Percentiles rank a stretch among this genome's conserved stretches.
Conservation (phyloP, 2,797 vertebrate species). For the Semotilus atromaculatus region DNA sequence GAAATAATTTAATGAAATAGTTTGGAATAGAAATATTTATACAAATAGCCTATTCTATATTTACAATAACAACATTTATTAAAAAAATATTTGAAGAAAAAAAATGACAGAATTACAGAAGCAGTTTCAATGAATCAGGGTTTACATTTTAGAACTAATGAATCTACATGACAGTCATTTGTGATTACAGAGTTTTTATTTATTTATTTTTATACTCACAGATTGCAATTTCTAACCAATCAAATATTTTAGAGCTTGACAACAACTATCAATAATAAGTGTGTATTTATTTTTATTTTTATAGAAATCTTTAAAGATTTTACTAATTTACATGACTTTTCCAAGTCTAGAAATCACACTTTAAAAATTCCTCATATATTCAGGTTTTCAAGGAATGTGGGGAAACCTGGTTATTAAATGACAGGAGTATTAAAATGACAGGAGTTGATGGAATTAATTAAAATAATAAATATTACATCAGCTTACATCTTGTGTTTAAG, state of each 20-base stretch:
- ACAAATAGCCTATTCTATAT: not conserved
- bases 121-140: not conserved
- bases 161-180: not conserved
- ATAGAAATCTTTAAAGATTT: not conserved
- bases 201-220: too few relatives aligned
- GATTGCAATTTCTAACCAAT: not conserved
- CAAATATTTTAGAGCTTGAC: not conserved
- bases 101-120: not conserved
- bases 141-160: not conserved
- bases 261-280: not conserved
- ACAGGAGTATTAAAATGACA: not conserved
- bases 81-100: too few relatives aligned
- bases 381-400: not conserved
- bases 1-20: not conserved
- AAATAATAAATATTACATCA: too few relatives aligned
- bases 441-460: too few relatives aligned
- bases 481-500: not conserved
- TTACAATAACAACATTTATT: not conserved
- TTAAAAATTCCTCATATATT: not conserved
- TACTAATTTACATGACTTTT: not conserved
- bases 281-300: not conserved
- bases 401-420: not conserved
- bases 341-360: not conserved
- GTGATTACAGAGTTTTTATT: too few relatives aligned
- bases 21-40: too few relatives aligned